These are phyloP conservation scores for Sycophaga agraensis DNA, from an alignment of 1,140 invertebrate species.

Conservation along the genomic window DNA sequence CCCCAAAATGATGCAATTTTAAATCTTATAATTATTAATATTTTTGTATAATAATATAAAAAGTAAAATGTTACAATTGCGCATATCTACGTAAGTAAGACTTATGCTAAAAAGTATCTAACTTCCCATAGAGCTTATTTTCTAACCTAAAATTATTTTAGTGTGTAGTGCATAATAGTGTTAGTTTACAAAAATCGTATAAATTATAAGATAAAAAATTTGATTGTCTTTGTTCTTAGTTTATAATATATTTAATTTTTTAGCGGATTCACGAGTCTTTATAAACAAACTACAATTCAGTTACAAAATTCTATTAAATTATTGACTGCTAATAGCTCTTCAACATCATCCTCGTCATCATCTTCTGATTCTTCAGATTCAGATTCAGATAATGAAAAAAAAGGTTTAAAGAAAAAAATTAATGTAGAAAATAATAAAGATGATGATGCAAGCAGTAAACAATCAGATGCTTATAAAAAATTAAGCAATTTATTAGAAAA, in stretches of 20 bases:
- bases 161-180: no score
- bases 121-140: no score
- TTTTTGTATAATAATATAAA: no score
- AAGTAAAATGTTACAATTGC: no score
- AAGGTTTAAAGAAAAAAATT: slow-evolving; percentile 18
- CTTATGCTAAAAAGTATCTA: no score
- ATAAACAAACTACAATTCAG: slow-evolving; percentile 26
- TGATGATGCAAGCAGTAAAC: slow-evolving; percentile 6
- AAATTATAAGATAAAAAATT: no score
- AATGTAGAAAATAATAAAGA: slow-evolving; percentile 1
- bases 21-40: no score
- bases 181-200: no score
- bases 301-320: slow-evolving; percentile 33
- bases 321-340: slow-evolving; percentile 21
- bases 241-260: neutral
- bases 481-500: slow-evolving; percentile 31
- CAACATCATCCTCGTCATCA: slow-evolving; percentile 33
- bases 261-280: slow-evolving; percentile 27
- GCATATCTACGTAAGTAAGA: no score
- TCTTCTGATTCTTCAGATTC: slow-evolving; percentile 36
- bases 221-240: no score
- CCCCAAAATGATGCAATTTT: no score
- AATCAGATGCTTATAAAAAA: slow-evolving; percentile 18
- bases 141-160: no score
- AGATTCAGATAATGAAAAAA: slow-evolving; percentile 37